Conservation (phyloP, 37 sponge, comb jelly and placozoan genomes). For the Lycopodina hypogea region DNA sequence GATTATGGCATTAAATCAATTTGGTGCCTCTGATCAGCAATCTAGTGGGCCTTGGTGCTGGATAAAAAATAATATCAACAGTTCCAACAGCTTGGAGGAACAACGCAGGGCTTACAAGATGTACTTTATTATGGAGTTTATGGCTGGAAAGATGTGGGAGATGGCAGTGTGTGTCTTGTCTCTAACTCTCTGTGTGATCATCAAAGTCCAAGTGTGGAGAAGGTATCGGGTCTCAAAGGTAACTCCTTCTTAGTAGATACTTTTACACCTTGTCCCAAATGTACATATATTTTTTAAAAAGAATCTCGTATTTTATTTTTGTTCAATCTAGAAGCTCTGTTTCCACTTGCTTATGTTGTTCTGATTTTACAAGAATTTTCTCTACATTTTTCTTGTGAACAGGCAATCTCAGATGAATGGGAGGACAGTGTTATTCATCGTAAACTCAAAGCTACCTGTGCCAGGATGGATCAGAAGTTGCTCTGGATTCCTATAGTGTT, state of each 20-base stretch:
- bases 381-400: neutral
- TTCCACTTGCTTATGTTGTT: neutral
- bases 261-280: neutral
- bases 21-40: conserved; percentile 9
- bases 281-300: neutral
- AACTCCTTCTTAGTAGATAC: neutral
- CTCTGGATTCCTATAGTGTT: conserved; percentile 62
- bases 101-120: neutral
- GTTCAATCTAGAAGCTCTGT: too few species aligned
- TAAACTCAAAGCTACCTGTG: conserved; percentile 16
- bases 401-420: neutral
- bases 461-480: conserved; percentile 41
- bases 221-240: neutral
- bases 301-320: neutral
- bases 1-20: neutral
- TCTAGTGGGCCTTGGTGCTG: conserved; percentile 57
- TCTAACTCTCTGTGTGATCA: conserved; percentile 13
- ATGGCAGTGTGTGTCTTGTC: conserved; percentile 31
- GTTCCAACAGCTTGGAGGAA: neutral
- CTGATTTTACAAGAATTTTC: neutral
- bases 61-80: neutral
- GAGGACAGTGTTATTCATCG: conserved; percentile 4
- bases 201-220: conserved; percentile 19
- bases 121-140: conserved; percentile 20
- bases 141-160: conserved; percentile 67